phyloP scores from a whole-genome alignment of 2,797 vertebrate species.

The Crocodylus rhombifer region DNA sequence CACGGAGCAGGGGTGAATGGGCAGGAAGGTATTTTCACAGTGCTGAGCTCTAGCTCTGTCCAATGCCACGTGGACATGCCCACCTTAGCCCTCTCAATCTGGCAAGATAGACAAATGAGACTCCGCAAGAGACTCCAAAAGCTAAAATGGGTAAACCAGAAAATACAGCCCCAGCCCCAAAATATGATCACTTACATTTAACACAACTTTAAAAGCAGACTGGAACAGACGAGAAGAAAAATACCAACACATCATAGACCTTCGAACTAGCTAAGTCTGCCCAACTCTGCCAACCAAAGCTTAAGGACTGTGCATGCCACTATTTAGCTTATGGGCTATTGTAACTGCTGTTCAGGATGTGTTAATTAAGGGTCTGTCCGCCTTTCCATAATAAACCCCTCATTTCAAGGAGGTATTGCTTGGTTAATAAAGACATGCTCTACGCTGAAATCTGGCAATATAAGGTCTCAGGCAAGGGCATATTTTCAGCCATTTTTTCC shows the following conservation, averaged over 20 bases:
- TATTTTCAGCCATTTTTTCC: neutral
- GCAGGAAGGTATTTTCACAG: too few species aligned
- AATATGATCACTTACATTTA: neutral
- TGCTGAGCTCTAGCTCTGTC: too few species aligned
- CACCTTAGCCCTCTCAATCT: too few species aligned
- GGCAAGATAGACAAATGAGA: too few species aligned
- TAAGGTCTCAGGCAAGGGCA: neutral
- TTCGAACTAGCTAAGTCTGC: neutral
- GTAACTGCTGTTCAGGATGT: neutral
- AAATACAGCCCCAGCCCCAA: neutral
- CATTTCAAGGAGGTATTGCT: neutral
- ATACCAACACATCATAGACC: neutral
- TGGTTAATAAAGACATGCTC: neutral
- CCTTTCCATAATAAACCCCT: constrained; percentile 9
- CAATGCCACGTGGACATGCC: too few species aligned
- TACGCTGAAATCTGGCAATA: neutral
- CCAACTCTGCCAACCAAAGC: neutral
- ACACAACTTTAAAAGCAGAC: neutral
- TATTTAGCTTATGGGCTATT: neutral
- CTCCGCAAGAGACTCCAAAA: neutral
- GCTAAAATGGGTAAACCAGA: neutral
- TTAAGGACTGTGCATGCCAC: neutral
- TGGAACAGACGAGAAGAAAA: neutral
- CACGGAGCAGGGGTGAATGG: too few species aligned
- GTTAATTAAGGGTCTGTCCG: neutral